These are phyloP conservation scores for Phenganax marumi DNA, from an alignment of 92 coral and sea anemone genomes.

Conservation along the genomic window DNA sequence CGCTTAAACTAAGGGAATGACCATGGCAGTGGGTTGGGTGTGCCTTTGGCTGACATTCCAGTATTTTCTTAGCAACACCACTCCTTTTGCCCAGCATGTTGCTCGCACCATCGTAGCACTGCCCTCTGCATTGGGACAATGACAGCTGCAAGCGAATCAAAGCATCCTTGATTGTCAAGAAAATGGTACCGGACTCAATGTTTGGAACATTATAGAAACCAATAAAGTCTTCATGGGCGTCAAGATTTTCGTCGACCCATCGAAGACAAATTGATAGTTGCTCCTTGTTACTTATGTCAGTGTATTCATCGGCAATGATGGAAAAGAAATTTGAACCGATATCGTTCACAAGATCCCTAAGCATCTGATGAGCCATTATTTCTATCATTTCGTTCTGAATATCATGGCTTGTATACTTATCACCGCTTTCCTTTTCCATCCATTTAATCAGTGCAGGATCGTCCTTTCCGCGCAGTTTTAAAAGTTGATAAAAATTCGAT, in stretches of 20 bases:
- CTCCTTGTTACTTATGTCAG: conserved; percentile 60
- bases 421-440: too few species aligned
- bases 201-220: conserved; percentile 52
- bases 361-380: too few species aligned
- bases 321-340: too few species aligned
- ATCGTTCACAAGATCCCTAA: too few species aligned
- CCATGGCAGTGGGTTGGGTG: conserved; percentile 45
- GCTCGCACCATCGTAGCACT: conserved; percentile 61
- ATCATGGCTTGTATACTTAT: too few species aligned
- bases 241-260: conserved; percentile 46
- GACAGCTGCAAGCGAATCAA: conserved; percentile 26
- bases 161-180: too few species aligned
- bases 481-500: too few species aligned
- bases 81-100: conserved; percentile 51
- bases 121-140: conserved; percentile 40
- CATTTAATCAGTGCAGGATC: too few species aligned
- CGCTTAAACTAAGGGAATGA: conserved; percentile 9
- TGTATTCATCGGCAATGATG: too few species aligned
- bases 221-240: conserved; percentile 53
- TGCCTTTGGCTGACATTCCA: conserved; percentile 50
- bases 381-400: too few species aligned
- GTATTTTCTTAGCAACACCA: conserved; percentile 40
- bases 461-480: too few species aligned
- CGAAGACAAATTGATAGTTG: conserved; percentile 53
- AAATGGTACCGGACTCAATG: too few species aligned